Percentiles rank a stretch among this genome's conserved stretches.
These are phyloP conservation scores for Cinclus mexicanus DNA, from an alignment of 2,113 vertebrate genomes.

Conservation along the genomic window DNA sequence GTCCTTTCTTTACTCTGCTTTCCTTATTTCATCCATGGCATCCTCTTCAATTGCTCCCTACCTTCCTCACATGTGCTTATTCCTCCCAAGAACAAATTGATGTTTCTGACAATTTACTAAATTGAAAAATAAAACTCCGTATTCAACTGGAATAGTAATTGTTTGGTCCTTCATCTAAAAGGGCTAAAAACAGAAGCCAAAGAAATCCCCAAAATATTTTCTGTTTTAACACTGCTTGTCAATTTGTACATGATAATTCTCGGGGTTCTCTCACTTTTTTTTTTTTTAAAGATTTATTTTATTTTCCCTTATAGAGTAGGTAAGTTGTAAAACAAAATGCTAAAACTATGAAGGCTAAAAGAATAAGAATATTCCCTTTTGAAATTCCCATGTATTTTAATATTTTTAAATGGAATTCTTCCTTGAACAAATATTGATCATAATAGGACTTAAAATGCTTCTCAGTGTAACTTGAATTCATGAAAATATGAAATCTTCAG, in stretches of 20 bases:
- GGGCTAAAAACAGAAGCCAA: accelerated
- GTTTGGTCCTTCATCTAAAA: neutral
- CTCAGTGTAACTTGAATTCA: neutral
- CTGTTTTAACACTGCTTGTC: neutral
- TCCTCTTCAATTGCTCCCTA: neutral
- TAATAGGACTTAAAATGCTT: neutral
- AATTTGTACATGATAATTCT: neutral
- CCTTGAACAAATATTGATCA: neutral
- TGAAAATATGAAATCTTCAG: neutral
- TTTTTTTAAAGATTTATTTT: neutral
- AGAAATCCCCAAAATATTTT: neutral
- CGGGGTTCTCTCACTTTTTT: neutral
- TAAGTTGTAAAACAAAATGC: neutral
- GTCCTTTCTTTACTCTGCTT: neutral
- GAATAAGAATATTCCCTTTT: neutral
- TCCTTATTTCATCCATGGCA: neutral
- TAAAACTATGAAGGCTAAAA: neutral
- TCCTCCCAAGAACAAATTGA: neutral
- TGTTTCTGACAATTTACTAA: neutral
- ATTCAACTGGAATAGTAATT: neutral
- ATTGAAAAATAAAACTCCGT: neutral
- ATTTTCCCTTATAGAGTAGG: neutral
- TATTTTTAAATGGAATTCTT: neutral
- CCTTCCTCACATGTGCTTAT: neutral
- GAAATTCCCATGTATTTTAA: neutral